Evolutionary conservation across 2,113 vertebrate genomes (phyloP).

Genomic region (Dicaeum eximium): DNA sequence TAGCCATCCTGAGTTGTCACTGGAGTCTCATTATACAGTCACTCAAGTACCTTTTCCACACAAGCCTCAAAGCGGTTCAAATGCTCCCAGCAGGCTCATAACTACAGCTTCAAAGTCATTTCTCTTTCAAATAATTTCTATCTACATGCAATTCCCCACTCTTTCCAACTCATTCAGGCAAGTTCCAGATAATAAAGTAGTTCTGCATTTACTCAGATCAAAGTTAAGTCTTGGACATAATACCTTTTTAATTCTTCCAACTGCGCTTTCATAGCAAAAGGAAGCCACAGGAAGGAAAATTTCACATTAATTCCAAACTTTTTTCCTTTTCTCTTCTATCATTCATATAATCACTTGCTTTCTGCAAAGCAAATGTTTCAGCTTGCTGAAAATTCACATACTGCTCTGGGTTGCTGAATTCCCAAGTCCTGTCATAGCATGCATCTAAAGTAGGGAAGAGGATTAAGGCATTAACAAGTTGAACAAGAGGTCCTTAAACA

Average conservation of each 20-base stretch:
- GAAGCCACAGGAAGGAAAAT: neutral
- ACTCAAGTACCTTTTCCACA: neutral
- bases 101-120: neutral
- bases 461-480: slow-evolving; percentile 55
- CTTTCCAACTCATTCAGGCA: neutral
- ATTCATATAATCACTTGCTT: neutral
- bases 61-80: neutral
- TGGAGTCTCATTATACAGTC: neutral
- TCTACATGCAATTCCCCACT: neutral
- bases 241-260: neutral
- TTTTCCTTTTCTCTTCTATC: neutral
- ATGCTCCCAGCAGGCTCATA: neutral
- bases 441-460: neutral
- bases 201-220: neutral
- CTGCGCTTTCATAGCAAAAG: neutral
- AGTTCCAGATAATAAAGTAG: neutral
- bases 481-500: slow-evolving; percentile 51
- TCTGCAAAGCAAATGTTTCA: neutral
- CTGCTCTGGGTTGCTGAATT: neutral
- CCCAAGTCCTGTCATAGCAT: neutral
- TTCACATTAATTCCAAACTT: neutral
- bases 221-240: neutral
- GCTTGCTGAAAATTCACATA: neutral
- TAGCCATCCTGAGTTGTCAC: neutral
- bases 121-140: neutral